Evolutionary conservation across 2,797 vertebrate species (phyloP).

Genomic region (Hippopotamyrus pictus): DNA sequence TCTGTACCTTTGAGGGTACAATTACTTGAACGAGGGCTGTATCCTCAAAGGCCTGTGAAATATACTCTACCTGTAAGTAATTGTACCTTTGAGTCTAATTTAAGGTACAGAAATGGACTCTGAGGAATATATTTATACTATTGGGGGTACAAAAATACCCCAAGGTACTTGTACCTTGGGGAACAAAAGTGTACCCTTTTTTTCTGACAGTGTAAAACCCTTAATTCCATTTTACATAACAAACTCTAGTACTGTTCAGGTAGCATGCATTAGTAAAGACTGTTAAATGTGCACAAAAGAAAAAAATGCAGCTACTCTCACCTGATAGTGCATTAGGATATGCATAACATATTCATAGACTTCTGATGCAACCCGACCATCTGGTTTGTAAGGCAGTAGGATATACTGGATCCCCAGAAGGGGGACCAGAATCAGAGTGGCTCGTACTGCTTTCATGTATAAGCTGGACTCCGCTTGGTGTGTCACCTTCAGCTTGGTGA

Average conservation of each 20-base stretch:
- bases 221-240: not conserved
- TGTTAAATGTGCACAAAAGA: not conserved
- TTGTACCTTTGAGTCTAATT: not conserved
- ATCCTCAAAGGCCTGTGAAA: not conserved
- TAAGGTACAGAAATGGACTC: not conserved
- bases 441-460: slow-evolving; percentile 96
- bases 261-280: not conserved
- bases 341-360: slow-evolving; percentile 92
- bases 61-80: not conserved
- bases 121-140: not conserved
- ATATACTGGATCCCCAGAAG: slow-evolving; percentile 91
- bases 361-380: slow-evolving; percentile 77
- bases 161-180: not conserved
- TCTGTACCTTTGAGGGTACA: not conserved
- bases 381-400: slow-evolving; percentile 84
- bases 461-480: slow-evolving; percentile 92
- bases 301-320: slow-evolving; percentile 40
- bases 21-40: not conserved
- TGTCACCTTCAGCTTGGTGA: slow-evolving; percentile 94
- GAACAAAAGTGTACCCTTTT: not conserved
- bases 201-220: not conserved
- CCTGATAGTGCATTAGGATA: slow-evolving; percentile 95
- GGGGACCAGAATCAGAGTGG: slow-evolving; percentile 89
- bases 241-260: not conserved
- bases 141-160: not conserved